Evolutionary conservation across 2,888 invertebrate species (phyloP).

Genomic region (Margaritifera margaritifera): DNA sequence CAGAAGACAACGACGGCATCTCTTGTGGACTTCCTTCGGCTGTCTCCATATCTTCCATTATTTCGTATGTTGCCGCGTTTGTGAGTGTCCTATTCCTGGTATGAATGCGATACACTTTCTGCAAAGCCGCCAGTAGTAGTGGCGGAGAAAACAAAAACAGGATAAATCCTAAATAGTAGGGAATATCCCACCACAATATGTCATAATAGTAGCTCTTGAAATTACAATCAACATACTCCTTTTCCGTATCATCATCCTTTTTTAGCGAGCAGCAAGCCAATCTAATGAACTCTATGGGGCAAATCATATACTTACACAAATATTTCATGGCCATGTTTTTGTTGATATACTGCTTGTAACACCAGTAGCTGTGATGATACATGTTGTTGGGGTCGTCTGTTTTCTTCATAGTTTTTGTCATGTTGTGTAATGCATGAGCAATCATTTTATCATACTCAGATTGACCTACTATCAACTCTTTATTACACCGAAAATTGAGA

Average conservation of each 20-base stretch:
- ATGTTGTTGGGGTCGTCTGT: not conserved
- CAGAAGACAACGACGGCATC: not conserved
- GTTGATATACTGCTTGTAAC: constrained; percentile 5
- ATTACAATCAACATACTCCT: constrained; percentile 2
- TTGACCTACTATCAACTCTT: too few relatives aligned
- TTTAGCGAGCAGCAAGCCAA: constrained; percentile 5
- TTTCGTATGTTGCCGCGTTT: not conserved
- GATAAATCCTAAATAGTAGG: constrained; percentile 6
- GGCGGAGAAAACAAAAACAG: constrained; percentile 12
- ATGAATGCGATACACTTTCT: constrained; percentile 1
- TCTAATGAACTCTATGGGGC: constrained; percentile 9
- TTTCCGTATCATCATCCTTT: not conserved
- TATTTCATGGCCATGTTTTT: not conserved
- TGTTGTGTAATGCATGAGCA: not conserved
- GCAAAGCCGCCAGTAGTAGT: not conserved
- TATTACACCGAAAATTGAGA: too few relatives aligned
- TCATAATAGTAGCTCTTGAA: not conserved
- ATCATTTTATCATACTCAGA: not conserved
- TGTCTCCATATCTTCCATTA: not conserved
- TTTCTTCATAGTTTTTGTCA: not conserved
- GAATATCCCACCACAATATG: constrained; percentile 9
- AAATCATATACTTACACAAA: constrained; percentile 5
- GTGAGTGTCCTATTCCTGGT: constrained; percentile 2
- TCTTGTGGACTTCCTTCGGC: too few relatives aligned
- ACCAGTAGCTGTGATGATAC: constrained; percentile 1